Evolutionary conservation across 2,113 vertebrate genomes (phyloP).

Genomic region (Panthera leo): DNA sequence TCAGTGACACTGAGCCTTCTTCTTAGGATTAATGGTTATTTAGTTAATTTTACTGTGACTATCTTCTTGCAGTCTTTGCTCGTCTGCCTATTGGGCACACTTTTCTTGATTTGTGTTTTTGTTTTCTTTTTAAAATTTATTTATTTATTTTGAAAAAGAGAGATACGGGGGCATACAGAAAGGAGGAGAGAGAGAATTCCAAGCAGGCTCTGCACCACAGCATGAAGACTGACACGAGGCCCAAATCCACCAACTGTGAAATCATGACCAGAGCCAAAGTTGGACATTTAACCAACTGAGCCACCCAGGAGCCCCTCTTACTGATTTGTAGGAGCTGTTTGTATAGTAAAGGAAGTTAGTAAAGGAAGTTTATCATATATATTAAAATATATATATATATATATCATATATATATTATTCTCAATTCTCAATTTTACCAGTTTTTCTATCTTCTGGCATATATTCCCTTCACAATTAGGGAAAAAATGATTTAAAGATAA

Average conservation of each 20-base stretch:
- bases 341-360: neutral
- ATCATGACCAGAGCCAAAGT: no score
- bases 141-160: no score
- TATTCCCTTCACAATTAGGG: neutral
- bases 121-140: no score
- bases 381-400: neutral
- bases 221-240: no score
- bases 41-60: neutral
- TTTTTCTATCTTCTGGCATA: neutral
- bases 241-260: no score
- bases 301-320: neutral
- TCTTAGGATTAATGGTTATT: neutral
- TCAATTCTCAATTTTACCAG: neutral
- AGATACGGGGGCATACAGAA: no score
- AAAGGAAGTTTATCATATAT: neutral
- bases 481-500: constrained; percentile 11
- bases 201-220: no score
- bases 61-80: neutral
- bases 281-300: no score
- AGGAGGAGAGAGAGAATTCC: no score
- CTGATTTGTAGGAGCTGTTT: neutral
- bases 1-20: neutral
- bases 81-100: neutral
- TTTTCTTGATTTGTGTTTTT: neutral
- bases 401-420: no score